phyloP scores from a whole-genome alignment of 2,113 vertebrate genomes.

The Pterocles gutturalis region DNA sequence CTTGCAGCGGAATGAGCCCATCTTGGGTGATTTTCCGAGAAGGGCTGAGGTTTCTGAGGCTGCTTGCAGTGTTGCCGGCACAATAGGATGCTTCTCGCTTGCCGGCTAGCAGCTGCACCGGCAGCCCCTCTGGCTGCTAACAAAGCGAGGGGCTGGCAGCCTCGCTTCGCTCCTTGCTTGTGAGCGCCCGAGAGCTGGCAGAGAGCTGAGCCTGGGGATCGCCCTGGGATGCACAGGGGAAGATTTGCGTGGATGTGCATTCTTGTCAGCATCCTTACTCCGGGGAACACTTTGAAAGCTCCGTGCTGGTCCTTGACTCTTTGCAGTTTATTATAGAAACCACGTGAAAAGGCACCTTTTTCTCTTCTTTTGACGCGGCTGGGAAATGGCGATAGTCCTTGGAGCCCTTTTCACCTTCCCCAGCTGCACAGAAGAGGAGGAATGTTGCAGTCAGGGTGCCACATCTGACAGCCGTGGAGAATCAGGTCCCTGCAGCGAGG shows the following conservation, averaged over 20 bases:
- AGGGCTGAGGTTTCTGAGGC: neutral
- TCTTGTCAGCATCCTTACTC: neutral
- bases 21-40: neutral
- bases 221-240: neutral
- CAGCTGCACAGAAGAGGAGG: neutral
- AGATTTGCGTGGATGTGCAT: fast-evolving
- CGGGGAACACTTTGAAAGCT: neutral
- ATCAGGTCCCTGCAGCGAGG: neutral
- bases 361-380: neutral
- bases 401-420: neutral
- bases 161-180: fast-evolving
- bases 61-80: neutral
- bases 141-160: neutral
- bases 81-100: neutral
- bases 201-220: neutral
- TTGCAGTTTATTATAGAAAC: neutral
- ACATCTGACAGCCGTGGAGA: neutral
- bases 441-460: neutral
- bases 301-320: neutral
- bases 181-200: neutral
- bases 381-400: neutral
- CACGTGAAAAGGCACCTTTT: neutral
- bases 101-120: fast-evolving
- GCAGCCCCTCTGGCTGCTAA: neutral
- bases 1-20: neutral